Evolutionary conservation across 23 tunicate genomes (phyloP).

Genomic region (Styela clava): DNA sequence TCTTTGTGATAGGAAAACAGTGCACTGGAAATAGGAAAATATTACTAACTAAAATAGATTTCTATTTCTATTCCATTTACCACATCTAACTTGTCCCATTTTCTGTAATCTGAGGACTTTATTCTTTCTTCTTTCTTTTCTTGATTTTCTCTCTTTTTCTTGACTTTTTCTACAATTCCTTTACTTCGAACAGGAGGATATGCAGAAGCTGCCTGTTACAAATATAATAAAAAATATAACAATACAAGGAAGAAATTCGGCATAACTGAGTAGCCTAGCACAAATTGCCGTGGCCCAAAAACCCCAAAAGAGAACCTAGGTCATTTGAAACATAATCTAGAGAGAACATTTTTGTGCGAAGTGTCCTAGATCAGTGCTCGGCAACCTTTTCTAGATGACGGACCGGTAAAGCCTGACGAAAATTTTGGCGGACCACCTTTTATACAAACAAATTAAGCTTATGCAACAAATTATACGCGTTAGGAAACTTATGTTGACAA

Average conservation of each 20-base stretch:
- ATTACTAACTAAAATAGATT: too few relatives aligned
- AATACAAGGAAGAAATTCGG: neutral
- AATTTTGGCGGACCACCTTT: too few relatives aligned
- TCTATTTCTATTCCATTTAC: conserved; percentile 17
- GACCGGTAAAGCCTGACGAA: too few relatives aligned
- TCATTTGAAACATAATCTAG: too few relatives aligned
- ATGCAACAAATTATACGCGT: too few relatives aligned
- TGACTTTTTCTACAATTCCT: conserved; percentile 21
- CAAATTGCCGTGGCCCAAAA: neutral
- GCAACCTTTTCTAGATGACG: too few relatives aligned
- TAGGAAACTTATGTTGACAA: too few relatives aligned
- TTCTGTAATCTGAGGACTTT: conserved; percentile 63
- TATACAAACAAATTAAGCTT: too few relatives aligned
- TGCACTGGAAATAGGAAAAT: too few relatives aligned
- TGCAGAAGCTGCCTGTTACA: conserved; percentile 14
- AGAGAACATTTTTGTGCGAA: too few relatives aligned
- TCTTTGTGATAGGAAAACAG: too few relatives aligned
- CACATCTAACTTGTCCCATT: conserved; percentile 87
- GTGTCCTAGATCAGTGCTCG: too few relatives aligned
- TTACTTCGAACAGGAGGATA: conserved; percentile 54
- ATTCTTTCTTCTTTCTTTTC: conserved; percentile 56
- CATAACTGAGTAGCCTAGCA: neutral
- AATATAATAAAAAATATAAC: neutral
- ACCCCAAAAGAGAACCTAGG: neutral
- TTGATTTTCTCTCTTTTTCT: neutral